Evolutionary conservation across 2,113 vertebrate species (phyloP).

Genomic region (Micronycteris hirsuta): DNA sequence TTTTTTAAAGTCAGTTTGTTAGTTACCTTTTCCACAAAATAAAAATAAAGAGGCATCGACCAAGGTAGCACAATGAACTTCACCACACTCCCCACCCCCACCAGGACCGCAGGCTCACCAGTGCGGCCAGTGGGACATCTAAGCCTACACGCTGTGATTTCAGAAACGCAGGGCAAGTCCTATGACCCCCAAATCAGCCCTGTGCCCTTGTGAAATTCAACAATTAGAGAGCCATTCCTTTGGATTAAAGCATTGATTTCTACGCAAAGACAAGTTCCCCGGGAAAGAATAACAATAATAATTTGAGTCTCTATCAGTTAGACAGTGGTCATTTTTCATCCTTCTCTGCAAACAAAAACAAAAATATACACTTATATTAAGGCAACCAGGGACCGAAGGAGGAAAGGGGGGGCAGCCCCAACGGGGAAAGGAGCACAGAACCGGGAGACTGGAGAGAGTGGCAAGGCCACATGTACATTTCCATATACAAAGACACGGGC

Average conservation of each 20-base stretch:
- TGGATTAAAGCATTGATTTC: neutral
- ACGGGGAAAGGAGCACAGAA: neutral
- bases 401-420: neutral
- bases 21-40: neutral
- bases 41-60: neutral
- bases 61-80: neutral
- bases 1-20: neutral
- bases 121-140: fast-evolving
- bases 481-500: neutral
- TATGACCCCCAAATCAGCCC: neutral
- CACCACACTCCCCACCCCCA: too few relatives aligned
- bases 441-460: neutral
- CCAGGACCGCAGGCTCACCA: neutral
- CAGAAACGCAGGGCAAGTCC: neutral
- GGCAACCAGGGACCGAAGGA: neutral
- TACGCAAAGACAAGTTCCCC: neutral
- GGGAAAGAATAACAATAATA: neutral
- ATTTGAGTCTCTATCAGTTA: neutral
- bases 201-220: neutral
- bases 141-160: fast-evolving
- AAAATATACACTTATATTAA: neutral
- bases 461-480: neutral
- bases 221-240: neutral
- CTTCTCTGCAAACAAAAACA: slow-evolving; percentile 14
- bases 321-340: neutral